Percentiles rank a stretch among this genome's conserved stretches.
Conservation (phyloP, 2,113 vertebrate species). For the Garra rufa region DNA sequence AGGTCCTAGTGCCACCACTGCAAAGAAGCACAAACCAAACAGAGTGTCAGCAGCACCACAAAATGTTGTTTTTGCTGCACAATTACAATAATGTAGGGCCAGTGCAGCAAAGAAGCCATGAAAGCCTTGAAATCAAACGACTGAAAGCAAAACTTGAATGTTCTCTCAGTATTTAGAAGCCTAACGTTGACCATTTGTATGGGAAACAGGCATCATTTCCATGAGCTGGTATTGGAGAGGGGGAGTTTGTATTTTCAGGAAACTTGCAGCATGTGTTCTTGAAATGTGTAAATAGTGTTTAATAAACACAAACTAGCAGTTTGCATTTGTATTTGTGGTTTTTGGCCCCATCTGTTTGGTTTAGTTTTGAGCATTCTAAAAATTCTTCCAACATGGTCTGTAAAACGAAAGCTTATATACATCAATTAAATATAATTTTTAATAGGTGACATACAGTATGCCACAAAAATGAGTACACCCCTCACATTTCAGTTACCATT, state of each 20-base stretch:
- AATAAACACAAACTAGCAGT: constrained; percentile 71
- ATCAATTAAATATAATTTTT: too few relatives aligned
- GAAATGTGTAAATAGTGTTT: constrained; percentile 77
- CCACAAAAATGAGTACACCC: too few relatives aligned
- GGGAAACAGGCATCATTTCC: constrained; percentile 66
- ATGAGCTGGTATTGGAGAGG: constrained; percentile 56
- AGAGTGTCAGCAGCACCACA: constrained; percentile 72
- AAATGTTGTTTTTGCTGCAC: constrained; percentile 74
- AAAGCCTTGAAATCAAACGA: constrained; percentile 71
- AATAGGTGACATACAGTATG: too few relatives aligned
- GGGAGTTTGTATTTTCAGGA: constrained; percentile 57
- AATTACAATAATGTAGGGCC: constrained; percentile 75
- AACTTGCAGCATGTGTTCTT: constrained; percentile 79
- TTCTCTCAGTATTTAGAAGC: constrained; percentile 74
- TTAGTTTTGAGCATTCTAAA: neutral
- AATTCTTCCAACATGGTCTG: neutral
- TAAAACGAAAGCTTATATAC: too few relatives aligned
- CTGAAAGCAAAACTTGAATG: constrained; percentile 72
- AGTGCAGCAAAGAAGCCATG: constrained; percentile 59
- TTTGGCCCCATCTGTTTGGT: neutral
- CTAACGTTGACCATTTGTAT: constrained; percentile 66
- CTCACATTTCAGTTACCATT: too few relatives aligned
- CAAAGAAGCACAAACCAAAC: constrained; percentile 82
- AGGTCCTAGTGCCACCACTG: constrained; percentile 77
- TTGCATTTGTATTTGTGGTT: constrained; percentile 35